phyloP scores from a whole-genome alignment of 2,888 invertebrate species.

The Catocala fraxini region DNA sequence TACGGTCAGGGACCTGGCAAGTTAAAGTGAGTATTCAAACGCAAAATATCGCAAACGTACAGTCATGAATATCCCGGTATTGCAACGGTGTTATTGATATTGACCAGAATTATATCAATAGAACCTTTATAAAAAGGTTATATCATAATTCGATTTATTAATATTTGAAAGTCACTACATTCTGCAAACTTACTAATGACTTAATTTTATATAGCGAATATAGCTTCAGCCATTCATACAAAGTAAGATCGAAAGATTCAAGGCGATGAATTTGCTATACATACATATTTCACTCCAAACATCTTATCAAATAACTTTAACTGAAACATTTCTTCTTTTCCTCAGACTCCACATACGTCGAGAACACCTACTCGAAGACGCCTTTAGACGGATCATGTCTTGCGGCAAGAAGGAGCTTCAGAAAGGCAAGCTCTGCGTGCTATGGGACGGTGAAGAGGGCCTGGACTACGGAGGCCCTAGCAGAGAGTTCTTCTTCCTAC shows the following conservation, averaged over 20 bases:
- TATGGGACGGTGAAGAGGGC: constrained; percentile 98
- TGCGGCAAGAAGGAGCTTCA: constrained; percentile 98
- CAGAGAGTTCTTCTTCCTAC: constrained; percentile 98
- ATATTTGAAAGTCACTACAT: no score
- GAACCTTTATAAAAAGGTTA: no score
- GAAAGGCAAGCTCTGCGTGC: constrained; percentile 97
- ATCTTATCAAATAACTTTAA: neutral
- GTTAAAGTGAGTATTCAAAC: constrained; percentile 91
- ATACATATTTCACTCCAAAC: no score
- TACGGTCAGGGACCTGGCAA: constrained; percentile 99
- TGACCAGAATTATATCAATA: no score
- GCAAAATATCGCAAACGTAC: no score
- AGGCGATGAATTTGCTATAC: neutral
- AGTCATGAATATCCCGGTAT: no score
- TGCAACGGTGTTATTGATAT: no score
- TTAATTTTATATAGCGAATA: no score
- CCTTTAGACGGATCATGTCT: constrained; percentile 98
- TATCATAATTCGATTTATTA: no score
- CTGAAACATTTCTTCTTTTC: constrained; percentile 15
- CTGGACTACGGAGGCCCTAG: constrained; percentile 99
- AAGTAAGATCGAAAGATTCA: no score
- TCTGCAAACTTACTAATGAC: no score
- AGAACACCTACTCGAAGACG: constrained; percentile 97
- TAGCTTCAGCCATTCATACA: no score
- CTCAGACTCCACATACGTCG: constrained; percentile 96